Conservation (phyloP, 2,888 invertebrate species). For the Xanthorhoe designata region DNA sequence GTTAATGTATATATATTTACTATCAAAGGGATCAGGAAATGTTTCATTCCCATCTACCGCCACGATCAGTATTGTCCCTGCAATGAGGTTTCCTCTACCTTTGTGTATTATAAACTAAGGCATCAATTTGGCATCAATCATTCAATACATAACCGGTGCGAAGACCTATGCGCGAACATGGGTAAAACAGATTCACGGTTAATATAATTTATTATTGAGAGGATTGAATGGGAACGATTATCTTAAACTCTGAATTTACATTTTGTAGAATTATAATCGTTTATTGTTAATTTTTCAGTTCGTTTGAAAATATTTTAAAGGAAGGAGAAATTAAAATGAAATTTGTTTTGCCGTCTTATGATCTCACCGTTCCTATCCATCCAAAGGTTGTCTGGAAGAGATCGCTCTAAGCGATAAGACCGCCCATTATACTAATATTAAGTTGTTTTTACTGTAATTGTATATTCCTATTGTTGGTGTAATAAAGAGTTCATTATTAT, state of each 20-base stretch:
- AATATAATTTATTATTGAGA: slow-evolving; percentile 29
- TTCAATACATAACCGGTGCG: slow-evolving; percentile 53
- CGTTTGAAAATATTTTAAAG: no score
- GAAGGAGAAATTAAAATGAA: no score
- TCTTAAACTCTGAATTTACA: slow-evolving; percentile 36
- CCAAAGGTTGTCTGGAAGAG: no score
- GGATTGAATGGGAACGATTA: slow-evolving; percentile 25
- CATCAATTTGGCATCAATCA: slow-evolving; percentile 50
- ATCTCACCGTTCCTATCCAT: no score
- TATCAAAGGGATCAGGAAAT: neutral
- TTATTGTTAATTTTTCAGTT: neutral
- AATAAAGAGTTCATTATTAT: no score
- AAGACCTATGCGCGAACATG: slow-evolving; percentile 50
- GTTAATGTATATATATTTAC: neutral
- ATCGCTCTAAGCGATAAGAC: no score
- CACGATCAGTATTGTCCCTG: slow-evolving; percentile 4
- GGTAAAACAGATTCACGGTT: slow-evolving; percentile 4
- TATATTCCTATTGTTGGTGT: no score
- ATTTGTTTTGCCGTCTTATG: no score
- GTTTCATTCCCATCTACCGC: neutral
- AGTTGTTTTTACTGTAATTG: no score
- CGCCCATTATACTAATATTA: no score
- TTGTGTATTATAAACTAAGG: neutral
- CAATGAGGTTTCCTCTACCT: slow-evolving; percentile 3
- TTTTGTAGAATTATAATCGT: neutral